Conservation (phyloP, 2,113 vertebrate species). For the Merops nubicus region DNA sequence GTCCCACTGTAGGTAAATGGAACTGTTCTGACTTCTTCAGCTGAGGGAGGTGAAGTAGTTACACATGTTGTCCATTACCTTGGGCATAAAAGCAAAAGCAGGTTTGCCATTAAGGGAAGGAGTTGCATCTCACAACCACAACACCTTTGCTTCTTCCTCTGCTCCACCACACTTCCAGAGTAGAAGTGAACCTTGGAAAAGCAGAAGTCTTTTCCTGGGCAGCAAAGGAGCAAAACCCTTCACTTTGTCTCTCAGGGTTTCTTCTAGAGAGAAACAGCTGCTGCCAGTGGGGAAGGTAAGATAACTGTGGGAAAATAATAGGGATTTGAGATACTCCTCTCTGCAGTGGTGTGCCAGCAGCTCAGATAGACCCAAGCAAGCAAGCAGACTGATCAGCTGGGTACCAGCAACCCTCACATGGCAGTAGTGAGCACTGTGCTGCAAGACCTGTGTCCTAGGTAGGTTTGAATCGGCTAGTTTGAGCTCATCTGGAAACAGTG, state of each 20-base stretch:
- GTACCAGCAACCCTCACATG: neutral
- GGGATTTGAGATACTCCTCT: neutral
- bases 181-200: neutral
- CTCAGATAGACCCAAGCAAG: neutral
- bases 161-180: neutral
- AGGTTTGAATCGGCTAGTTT: neutral
- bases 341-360: neutral
- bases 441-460: rapidly evolving
- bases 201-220: neutral
- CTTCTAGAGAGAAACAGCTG: neutral
- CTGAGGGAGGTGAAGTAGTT: neutral
- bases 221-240: neutral
- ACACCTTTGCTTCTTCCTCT: neutral
- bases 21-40: neutral
- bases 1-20: neutral
- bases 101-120: neutral
- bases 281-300: neutral
- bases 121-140: neutral
- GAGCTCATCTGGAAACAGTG: neutral
- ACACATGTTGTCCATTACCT: rapidly evolving
- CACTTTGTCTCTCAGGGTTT: neutral
- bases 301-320: neutral
- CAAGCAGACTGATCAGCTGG: neutral
- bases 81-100: neutral
- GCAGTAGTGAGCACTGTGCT: neutral